Base-by-base conservation (phyloP, 2,888 invertebrate genomes). In the Cosmia trapezina region DNA sequence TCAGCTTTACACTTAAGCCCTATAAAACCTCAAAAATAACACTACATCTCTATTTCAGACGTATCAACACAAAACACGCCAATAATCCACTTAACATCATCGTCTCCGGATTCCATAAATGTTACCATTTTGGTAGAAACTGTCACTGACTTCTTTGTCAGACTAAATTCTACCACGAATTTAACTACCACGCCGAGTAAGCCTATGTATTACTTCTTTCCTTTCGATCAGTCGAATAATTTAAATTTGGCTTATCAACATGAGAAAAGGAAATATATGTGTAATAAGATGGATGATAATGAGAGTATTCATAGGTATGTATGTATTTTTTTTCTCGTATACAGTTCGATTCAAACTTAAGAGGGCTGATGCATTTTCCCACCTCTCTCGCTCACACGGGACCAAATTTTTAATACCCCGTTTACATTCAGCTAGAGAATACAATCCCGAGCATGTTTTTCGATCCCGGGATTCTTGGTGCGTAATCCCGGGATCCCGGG, bases 71-170 rank as follows among this genome's bases (percentile, higher is more conserved):
- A 94, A 60, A 96, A 96, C 86, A 96, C 97, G 2, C 97, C 97
- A 51, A 96, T 98, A 19, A 97, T 97, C 1, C 97, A 97, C 65
- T 91, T 98, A n/a, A 97, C 97, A 0, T 97, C 98, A 0, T 97
- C 97, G 1, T 97, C 97, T 11, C 92, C 93, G 0, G 90, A 89
- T 0, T 96, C 96, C 14, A 96, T 98, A 33, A 91, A 91, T n/a
- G 97, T 97, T 65, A 94, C 94, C 0, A 93, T 98, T n/a, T 88
- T 88, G 0, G 97, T 98, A 8, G 95, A 96, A 53, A 94, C 96
- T 0, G 96, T 97, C 2, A 83, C 93, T 11, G 94, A 97, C 83
- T 98, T 98, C 85, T 97, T 95, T 85, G 92, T 97, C 3, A 89
- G 92, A 33, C 75, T 95, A 61, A 96, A 96, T 76, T 84, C 89